phyloP scores from a whole-genome alignment of 2,888 invertebrate genomes.

The Ephialtes manifestator region DNA sequence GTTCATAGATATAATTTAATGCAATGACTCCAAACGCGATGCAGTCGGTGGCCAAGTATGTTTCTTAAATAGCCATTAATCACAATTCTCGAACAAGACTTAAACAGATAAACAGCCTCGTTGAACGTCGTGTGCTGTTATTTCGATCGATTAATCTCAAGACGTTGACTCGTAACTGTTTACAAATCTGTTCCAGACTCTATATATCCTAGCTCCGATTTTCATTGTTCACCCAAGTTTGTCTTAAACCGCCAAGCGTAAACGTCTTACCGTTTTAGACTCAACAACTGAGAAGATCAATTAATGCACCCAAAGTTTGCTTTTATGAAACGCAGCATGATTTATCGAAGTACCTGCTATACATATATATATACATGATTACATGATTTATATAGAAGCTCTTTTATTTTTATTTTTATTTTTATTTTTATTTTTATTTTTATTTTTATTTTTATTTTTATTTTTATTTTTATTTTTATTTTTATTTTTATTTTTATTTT shows the following conservation, averaged over 20 bases:
- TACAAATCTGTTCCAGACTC: conserved; percentile 1
- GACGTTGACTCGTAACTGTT: neutral
- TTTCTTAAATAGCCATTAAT: conserved; percentile 4
- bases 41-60: neutral
- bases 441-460: too few relatives aligned
- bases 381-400: too few relatives aligned
- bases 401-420: too few relatives aligned
- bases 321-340: neutral
- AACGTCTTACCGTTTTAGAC: conserved; percentile 8
- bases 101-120: neutral
- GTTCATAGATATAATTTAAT: neutral
- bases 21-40: neutral
- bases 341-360: conserved; percentile 14
- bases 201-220: neutral
- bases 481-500: too few relatives aligned
- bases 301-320: conserved; percentile 16
- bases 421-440: too few relatives aligned
- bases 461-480: too few relatives aligned
- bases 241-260: neutral
- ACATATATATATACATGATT: too few relatives aligned
- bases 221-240: conserved; percentile 4
- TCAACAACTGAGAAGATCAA: conserved; percentile 23
- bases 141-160: conserved; percentile 7
- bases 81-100: conserved; percentile 9
- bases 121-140: neutral